phyloP scores from a whole-genome alignment of 2,113 vertebrate genomes.

The Triplophysa tibetana region DNA sequence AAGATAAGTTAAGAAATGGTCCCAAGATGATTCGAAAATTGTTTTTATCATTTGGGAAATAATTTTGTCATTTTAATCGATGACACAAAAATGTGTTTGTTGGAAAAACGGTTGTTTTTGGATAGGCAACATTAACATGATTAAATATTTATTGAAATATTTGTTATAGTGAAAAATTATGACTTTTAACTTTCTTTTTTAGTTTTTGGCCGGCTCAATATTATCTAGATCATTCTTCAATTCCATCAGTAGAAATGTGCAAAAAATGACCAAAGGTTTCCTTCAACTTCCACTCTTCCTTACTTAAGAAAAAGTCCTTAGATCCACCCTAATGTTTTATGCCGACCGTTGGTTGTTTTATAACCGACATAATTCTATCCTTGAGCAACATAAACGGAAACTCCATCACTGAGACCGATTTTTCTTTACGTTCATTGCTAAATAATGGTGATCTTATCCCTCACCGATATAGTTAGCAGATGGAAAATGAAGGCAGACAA shows the following conservation, averaged over 20 bases:
- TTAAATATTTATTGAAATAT: conserved; percentile 45
- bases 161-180: conserved; percentile 17
- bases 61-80: conserved; percentile 29
- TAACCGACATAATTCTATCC: conserved; percentile 49
- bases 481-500: conserved; percentile 47
- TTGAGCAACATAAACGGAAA: conserved; percentile 51
- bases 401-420: conserved; percentile 53
- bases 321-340: conserved; percentile 47
- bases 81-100: conserved; percentile 55
- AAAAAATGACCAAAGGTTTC: conserved; percentile 39
- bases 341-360: conserved; percentile 44
- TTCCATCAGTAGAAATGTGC: conserved; percentile 15
- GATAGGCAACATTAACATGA: conserved; percentile 30
- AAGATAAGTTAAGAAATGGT: conserved; percentile 69
- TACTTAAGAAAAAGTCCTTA: conserved; percentile 42
- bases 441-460: conserved; percentile 54
- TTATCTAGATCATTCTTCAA: conserved; percentile 31
- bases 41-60: conserved; percentile 64
- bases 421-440: conserved; percentile 51
- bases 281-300: conserved; percentile 41
- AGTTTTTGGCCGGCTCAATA: background rate
- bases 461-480: conserved; percentile 53
- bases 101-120: conserved; percentile 58
- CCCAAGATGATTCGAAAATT: conserved; percentile 64
- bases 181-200: background rate